Evolutionary conservation across 2,797 vertebrate genomes (phyloP).

Genomic region (Todus mexicanus): DNA sequence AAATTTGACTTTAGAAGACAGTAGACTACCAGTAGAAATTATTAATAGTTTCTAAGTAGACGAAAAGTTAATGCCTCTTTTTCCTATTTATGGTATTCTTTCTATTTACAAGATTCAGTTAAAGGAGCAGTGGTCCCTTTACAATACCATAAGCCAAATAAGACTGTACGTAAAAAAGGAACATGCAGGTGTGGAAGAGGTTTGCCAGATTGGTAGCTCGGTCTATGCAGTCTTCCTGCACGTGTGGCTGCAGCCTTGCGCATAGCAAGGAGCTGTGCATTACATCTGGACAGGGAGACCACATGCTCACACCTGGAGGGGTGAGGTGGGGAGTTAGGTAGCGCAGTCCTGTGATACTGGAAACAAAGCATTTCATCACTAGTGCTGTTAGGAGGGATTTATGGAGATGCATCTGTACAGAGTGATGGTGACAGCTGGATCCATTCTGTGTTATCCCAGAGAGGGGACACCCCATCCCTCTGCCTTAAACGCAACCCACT

Average conservation of each 20-base stretch:
- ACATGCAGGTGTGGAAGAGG: not conserved
- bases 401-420: not conserved
- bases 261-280: not conserved
- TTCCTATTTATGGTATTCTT: not conserved
- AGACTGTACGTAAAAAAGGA: not conserved
- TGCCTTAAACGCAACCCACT: not conserved
- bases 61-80: not conserved
- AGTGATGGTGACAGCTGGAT: not conserved
- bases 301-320: not conserved
- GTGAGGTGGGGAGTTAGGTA: not conserved
- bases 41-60: not conserved
- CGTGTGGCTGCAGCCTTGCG: not conserved
- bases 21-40: not conserved
- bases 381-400: not conserved
- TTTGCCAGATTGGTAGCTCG: not conserved
- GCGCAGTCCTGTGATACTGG: not conserved
- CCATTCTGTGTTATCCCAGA: not conserved
- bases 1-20: not conserved
- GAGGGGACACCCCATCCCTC: not conserved
- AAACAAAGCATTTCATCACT: not conserved
- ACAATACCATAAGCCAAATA: not conserved
- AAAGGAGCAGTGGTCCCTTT: not conserved
- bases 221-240: not conserved
- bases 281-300: accelerated
- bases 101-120: not conserved